Evolutionary conservation across 64 coral and sea anemone species (phyloP).

Genomic region (Dendronephthya gigantea): DNA sequence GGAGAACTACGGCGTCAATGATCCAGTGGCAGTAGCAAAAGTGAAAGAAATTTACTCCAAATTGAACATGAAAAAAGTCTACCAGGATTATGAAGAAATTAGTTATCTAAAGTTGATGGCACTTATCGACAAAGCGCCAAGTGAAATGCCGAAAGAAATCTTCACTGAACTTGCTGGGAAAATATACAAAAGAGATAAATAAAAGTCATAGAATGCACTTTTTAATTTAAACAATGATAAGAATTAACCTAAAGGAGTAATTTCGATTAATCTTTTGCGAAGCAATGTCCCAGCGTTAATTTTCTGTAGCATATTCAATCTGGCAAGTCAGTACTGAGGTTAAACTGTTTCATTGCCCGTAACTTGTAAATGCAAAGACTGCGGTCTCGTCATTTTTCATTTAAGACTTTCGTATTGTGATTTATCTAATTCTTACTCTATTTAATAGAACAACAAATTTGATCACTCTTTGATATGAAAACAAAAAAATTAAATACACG

Average conservation of each 20-base stretch:
- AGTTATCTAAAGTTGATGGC: constrained; percentile 61
- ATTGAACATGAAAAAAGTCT: constrained; percentile 40
- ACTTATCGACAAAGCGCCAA: constrained; percentile 56
- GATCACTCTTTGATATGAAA: too few species aligned
- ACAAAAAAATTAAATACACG: too few species aligned
- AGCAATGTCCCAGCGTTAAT: too few species aligned
- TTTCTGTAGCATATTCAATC: too few species aligned
- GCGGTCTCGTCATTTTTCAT: too few species aligned
- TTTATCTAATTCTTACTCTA: too few species aligned
- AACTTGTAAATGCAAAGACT: too few species aligned
- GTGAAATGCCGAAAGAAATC: constrained; percentile 44
- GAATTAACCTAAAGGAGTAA: neutral
- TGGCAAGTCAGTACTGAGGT: too few species aligned
- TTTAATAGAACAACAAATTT: too few species aligned
- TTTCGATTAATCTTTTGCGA: neutral
- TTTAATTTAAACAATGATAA: neutral
- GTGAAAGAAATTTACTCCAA: constrained; percentile 61
- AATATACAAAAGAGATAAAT: constrained; percentile 86
- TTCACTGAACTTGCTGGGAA: constrained; percentile 86
- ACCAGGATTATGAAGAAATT: constrained; percentile 48
- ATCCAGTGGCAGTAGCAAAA: constrained; percentile 27
- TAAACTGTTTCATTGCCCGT: too few species aligned
- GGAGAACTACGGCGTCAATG: constrained; percentile 69
- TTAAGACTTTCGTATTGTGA: too few species aligned
- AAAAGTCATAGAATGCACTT: neutral